Conservation (phyloP, 2,797 vertebrate genomes). For the Ambastaia sidthimunki region DNA sequence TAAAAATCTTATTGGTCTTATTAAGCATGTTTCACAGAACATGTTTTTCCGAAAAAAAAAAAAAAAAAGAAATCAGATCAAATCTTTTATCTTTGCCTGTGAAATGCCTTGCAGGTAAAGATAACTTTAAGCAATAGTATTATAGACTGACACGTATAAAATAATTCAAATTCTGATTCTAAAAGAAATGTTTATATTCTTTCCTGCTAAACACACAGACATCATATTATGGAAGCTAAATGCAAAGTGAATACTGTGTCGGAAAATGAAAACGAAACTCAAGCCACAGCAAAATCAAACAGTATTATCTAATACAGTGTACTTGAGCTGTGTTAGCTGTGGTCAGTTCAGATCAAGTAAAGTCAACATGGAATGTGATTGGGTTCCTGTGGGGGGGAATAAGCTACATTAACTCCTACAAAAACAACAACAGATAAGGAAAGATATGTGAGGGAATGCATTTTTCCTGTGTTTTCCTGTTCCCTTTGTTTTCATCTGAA, state of each 20-base stretch:
- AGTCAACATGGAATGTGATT: constrained; percentile 42
- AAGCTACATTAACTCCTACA: constrained; percentile 16
- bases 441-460: constrained; percentile 45
- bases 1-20: background rate
- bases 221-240: constrained; percentile 5
- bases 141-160: background rate
- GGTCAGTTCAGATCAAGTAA: constrained; percentile 45
- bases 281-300: background rate
- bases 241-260: constrained; percentile 12
- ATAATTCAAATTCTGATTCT: background rate
- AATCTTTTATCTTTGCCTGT: background rate
- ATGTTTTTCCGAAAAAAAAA: background rate
- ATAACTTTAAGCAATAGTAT: background rate
- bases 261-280: background rate
- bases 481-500: too few relatives aligned
- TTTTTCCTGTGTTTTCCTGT: constrained; percentile 4
- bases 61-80: background rate
- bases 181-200: background rate
- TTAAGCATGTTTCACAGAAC: background rate
- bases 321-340: constrained; percentile 52
- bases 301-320: background rate
- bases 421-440: constrained; percentile 45
- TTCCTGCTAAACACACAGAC: background rate
- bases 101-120: background rate
- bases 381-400: constrained; percentile 35